These are phyloP conservation scores for Barnardius zonarius DNA, from an alignment of 2,113 vertebrate genomes.

Conservation along the genomic window DNA sequence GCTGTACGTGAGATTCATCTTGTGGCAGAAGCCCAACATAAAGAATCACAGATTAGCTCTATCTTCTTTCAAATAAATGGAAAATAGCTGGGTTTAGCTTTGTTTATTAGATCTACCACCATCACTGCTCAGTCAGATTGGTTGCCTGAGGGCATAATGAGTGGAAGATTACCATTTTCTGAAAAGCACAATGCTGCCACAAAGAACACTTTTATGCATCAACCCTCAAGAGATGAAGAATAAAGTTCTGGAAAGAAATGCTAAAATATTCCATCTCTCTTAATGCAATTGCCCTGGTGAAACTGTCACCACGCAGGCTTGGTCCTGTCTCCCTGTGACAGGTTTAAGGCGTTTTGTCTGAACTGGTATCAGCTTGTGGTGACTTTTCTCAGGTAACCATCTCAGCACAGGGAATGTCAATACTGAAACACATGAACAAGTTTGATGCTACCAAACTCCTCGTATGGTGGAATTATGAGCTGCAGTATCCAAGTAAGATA, in stretches of 20 bases:
- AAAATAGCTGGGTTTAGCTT: not conserved
- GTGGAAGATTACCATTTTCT: not conserved
- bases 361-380: not conserved
- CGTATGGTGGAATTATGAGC: rapidly evolving
- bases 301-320: not conserved
- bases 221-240: not conserved
- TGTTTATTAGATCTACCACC: constrained; percentile 37
- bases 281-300: not conserved
- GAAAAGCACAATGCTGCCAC: not conserved
- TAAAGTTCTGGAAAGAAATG: not conserved
- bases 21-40: constrained; percentile 29
- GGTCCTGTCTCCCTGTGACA: not conserved
- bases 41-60: constrained; percentile 38
- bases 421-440: not conserved
- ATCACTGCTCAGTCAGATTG: not conserved
- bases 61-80: constrained; percentile 37
- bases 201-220: not conserved
- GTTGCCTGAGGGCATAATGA: constrained; percentile 17
- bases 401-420: rapidly evolving
- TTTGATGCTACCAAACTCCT: not conserved
- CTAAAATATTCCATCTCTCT: not conserved
- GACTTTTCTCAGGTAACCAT: not conserved
- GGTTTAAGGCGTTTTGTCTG: not conserved
- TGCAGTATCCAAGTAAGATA: not conserved
- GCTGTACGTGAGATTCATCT: constrained; percentile 36